phyloP scores from a whole-genome alignment of 2,113 vertebrate genomes.

The Todiramphus chloris region DNA sequence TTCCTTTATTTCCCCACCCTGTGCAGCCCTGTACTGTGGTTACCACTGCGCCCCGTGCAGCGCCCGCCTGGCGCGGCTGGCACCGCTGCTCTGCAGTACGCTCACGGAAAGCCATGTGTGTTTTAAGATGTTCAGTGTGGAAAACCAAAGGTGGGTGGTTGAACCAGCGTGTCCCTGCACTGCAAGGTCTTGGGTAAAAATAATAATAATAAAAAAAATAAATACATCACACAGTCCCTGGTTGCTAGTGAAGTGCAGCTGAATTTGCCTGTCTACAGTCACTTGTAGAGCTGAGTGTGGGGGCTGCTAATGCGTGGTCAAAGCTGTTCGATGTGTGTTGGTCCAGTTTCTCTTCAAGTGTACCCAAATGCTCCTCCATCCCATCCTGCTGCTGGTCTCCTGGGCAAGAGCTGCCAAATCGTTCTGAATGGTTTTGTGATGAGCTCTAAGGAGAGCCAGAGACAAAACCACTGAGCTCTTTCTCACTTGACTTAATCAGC shows the following conservation, averaged over 20 bases:
- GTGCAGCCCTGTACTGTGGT: accelerated
- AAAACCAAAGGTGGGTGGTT: neutral
- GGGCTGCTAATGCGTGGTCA: accelerated
- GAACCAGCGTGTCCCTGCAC: neutral
- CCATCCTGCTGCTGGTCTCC: neutral
- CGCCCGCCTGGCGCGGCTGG: accelerated
- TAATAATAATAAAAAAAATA: too few species aligned
- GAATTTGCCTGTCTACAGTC: neutral
- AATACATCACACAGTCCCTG: neutral
- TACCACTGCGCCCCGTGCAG: neutral
- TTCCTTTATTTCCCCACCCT: neutral
- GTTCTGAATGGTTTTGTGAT: neutral
- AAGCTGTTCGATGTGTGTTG: neutral
- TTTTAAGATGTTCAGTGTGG: neutral
- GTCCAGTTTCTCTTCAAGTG: neutral
- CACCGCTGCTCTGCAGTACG: neutral
- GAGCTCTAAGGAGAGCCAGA: neutral
- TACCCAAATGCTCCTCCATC: neutral
- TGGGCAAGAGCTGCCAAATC: neutral
- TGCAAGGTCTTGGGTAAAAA: neutral
- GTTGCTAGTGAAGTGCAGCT: neutral
- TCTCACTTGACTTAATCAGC: neutral
- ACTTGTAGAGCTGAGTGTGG: neutral
- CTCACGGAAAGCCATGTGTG: neutral
- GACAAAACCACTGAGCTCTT: neutral